A percentile compares a stretch with the other conserved stretches of the same genome.
phyloP scores from a whole-genome alignment of 1,140 invertebrate genomes.

The Zaprionus nigranus region DNA sequence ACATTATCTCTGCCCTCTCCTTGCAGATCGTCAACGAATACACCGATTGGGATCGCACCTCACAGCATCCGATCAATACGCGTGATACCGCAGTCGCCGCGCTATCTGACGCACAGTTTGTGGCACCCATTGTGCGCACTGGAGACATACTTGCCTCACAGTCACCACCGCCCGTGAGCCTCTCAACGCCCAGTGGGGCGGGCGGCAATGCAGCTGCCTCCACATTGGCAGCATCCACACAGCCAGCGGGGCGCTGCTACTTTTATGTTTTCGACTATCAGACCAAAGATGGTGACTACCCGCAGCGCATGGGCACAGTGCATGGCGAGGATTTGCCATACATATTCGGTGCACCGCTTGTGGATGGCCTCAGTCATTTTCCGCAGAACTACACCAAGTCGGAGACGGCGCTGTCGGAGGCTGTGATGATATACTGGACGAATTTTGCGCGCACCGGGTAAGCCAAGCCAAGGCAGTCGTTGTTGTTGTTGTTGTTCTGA shows the following conservation, averaged over 20 bases:
- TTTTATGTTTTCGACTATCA: conserved; percentile 98
- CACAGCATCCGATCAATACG: conserved; percentile 95
- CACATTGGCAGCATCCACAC: conserved; percentile 70
- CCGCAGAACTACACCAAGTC: conserved; percentile 95
- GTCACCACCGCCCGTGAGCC: conserved; percentile 84
- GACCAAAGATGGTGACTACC: conserved; percentile 95
- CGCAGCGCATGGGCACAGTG: conserved; percentile 93
- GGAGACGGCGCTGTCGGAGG: conserved; percentile 95
- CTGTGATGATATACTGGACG: conserved; percentile 97
- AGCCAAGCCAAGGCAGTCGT: conserved; percentile 82
- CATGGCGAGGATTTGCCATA: conserved; percentile 97
- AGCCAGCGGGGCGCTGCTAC: conserved; percentile 89
- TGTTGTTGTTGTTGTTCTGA: neutral
- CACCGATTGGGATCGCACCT: conserved; percentile 97
- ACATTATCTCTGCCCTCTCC: neutral
- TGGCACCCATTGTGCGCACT: conserved; percentile 93
- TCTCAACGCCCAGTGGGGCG: conserved; percentile 57
- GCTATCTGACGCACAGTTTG: conserved; percentile 95
- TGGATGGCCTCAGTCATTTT: conserved; percentile 93
- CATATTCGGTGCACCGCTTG: conserved; percentile 92
- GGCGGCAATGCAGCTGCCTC: conserved; percentile 74
- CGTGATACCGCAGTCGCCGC: conserved; percentile 96
- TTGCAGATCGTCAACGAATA: conserved; percentile 95
- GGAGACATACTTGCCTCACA: conserved; percentile 90
- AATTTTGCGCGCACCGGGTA: conserved; percentile 99